Percentiles rank a stretch among this genome's conserved stretches.
These are phyloP conservation scores for Papilio helenus DNA, from an alignment of 1,140 invertebrate species.

Conservation along the genomic window DNA sequence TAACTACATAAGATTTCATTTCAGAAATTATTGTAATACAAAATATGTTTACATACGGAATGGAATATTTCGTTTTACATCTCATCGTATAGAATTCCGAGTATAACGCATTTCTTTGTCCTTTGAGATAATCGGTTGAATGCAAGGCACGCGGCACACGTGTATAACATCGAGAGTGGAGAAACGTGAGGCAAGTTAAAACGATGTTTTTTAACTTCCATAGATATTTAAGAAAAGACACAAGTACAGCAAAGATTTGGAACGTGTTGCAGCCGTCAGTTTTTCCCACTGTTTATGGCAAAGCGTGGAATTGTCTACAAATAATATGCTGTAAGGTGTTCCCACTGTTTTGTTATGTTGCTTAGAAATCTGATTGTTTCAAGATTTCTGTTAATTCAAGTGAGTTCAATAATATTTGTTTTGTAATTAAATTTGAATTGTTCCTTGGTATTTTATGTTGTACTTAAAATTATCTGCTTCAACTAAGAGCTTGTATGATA, in stretches of 20 bases:
- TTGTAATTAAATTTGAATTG: background rate
- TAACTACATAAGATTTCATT: too few species aligned
- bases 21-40: background rate
- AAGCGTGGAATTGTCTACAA: too few species aligned
- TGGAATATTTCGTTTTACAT: background rate
- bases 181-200: background rate
- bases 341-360: too few species aligned
- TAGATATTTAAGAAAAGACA: background rate
- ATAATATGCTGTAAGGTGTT: too few species aligned
- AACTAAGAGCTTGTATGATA: background rate
- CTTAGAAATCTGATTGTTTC: background rate
- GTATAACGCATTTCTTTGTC: conserved; percentile 3
- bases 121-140: background rate
- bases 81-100: conserved; percentile 18
- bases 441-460: background rate
- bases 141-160: background rate
- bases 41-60: background rate
- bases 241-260: background rate
- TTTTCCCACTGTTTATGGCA: background rate
- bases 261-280: background rate
- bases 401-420: background rate
- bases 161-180: background rate
- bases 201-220: conserved; percentile 21
- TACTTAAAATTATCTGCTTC: background rate
- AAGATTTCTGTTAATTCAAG: background rate